Conservation (phyloP, 1,140 invertebrate species). For the Chionoecetes opilio region DNA sequence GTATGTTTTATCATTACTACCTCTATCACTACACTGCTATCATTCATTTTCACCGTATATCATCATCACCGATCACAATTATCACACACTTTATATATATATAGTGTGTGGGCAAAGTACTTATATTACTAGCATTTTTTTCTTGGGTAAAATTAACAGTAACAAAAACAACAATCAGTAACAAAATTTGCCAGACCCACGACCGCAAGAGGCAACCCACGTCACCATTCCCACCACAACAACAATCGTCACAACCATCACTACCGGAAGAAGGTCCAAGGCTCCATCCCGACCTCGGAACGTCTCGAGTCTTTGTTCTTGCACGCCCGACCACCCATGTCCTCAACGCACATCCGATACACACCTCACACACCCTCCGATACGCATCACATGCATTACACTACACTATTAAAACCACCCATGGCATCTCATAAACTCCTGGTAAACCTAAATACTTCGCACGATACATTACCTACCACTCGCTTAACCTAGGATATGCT, state of each 20-base stretch:
- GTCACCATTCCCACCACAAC: background rate
- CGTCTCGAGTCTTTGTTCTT: conserved; percentile 28
- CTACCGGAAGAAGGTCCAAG: conserved; percentile 1
- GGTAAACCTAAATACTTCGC: too few species aligned
- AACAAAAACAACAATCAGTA: too few species aligned
- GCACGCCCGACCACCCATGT: background rate
- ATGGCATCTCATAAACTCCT: background rate
- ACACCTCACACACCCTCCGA: background rate
- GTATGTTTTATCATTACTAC: too few species aligned
- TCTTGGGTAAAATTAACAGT: too few species aligned
- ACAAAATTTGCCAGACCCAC: too few species aligned
- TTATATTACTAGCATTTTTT: background rate
- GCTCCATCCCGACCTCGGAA: conserved; percentile 14
- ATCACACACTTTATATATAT: too few species aligned
- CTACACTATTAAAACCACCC: background rate
- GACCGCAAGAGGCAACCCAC: background rate
- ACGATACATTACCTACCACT: background rate
- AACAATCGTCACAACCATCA: background rate
- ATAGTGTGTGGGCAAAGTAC: too few species aligned
- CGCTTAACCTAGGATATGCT: too few species aligned
- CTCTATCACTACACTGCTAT: too few species aligned
- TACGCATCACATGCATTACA: background rate
- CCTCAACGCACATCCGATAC: background rate
- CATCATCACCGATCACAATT: background rate
- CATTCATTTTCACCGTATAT: background rate